Base-by-base conservation (phyloP, 2,888 invertebrate genomes). In the Drosophila rubida region DNA sequence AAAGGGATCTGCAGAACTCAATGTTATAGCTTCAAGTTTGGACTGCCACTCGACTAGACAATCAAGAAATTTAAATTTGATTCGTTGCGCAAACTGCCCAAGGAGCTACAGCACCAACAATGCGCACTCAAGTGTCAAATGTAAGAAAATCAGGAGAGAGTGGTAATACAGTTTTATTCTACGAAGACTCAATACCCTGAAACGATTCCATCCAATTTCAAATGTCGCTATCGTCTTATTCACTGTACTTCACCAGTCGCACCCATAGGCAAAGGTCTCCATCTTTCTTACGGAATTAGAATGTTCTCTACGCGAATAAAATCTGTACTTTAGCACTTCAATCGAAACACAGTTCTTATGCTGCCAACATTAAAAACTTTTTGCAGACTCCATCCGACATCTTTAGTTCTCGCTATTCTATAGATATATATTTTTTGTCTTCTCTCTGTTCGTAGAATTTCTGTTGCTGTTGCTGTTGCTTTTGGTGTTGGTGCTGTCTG, bases 61-160 rank as follows among this genome's bases (percentile, higher is more conserved):
- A 88, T 87, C 84, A 81, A 87, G 79, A 88, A 88, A 88, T 88
- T 89, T 87, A 87, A 88, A 89, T 89, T 89, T 87, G 81, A 88
- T 89, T 88, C 87, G 80, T 75, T 85, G 80, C 68, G 80, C 82
- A 88, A 87, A 87, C 87, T 87, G 86, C 67, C 85, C 82, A 78
- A 72, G 64, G 50, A 64, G 39, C 61, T 60, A 55, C 60, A 42
- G 45, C 75, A 35, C 35, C 51, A 69, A 54, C 75, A 69, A 53
- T 62, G 75, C 59, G 78, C 84, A 87, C 85, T 84, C 80, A 87
- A 84, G 82, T 84, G 84, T 87, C 84, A 84, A 84, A 87, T 76
- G 85, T 86, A 86, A 69, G 64, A 71, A 70, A 54, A 46, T 60
- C 53, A 41, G 14, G 22, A 13, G 25, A 46, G 27, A n/a, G 37